Percentiles rank a stretch among this genome's conserved stretches.
Evolutionary conservation across 2,797 vertebrate genomes (phyloP).

Genomic region (Silurus lanzhouensis): DNA sequence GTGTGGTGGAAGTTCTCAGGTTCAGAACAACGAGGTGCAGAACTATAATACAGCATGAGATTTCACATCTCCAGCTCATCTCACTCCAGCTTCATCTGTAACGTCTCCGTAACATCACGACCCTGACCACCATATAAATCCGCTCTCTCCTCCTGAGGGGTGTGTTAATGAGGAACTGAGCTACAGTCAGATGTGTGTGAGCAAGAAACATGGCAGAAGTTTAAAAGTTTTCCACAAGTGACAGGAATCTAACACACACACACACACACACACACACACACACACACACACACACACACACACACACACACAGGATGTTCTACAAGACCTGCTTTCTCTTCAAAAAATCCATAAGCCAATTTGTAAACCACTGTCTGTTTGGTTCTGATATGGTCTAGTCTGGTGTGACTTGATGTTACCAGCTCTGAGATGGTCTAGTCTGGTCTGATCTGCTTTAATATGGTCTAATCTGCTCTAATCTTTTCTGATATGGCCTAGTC

Average conservation of each 20-base stretch:
- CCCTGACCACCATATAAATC: too few relatives aligned
- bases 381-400: background rate
- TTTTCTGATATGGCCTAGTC: too few relatives aligned
- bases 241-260: background rate
- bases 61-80: background rate
- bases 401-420: background rate
- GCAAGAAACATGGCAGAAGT: background rate
- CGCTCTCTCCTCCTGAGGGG: background rate
- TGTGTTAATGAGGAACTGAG: background rate
- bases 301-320: background rate
- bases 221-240: background rate
- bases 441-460: too few relatives aligned
- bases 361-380: too few relatives aligned
- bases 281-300: background rate
- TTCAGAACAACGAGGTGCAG: background rate
- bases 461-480: background rate
- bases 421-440: too few relatives aligned
- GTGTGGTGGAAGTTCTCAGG: constrained; percentile 4
- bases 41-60: background rate
- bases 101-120: background rate
- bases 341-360: background rate
- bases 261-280: background rate
- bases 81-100: background rate
- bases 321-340: background rate
- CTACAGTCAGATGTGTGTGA: background rate